Conservation (phyloP, 2,888 invertebrate species). For the Drosophila multiciliata region DNA sequence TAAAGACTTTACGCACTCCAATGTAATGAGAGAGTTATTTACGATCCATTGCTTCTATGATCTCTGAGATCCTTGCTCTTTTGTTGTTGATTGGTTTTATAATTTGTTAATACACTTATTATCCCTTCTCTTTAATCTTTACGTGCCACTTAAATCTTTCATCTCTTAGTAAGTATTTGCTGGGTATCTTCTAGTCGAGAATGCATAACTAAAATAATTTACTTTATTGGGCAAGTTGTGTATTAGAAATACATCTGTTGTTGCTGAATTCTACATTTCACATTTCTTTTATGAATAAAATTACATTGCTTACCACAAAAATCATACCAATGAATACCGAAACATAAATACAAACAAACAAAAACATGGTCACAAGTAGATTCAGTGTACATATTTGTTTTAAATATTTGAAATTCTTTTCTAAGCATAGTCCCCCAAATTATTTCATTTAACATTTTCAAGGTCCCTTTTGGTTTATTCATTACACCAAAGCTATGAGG, state of each 20-base stretch:
- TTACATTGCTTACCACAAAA: slow-evolving; percentile 32
- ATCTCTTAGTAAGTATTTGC: not conserved
- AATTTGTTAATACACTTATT: not conserved
- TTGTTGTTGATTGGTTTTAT: not conserved
- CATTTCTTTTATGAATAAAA: slow-evolving; percentile 24
- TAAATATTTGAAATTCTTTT: slow-evolving; percentile 53
- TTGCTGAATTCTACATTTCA: slow-evolving; percentile 8
- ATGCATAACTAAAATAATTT: not conserved
- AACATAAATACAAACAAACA: slow-evolving; percentile 31
- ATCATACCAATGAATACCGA: slow-evolving; percentile 22
- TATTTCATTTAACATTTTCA: slow-evolving; percentile 51
- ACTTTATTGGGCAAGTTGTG: not conserved
- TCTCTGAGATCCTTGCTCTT: not conserved
- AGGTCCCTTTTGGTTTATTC: slow-evolving; percentile 53
- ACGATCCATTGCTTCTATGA: not conserved
- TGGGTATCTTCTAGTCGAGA: not conserved
- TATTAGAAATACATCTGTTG: slow-evolving; percentile 5
- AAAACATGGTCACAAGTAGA: slow-evolving; percentile 34
- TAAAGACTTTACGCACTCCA: not conserved
- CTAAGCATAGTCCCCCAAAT: slow-evolving; percentile 36
- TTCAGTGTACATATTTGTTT: slow-evolving; percentile 38
- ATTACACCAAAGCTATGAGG: slow-evolving; percentile 43
- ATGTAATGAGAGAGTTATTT: not conserved
- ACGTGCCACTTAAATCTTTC: not conserved
- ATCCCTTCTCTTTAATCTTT: not conserved